Evolutionary conservation across 2,888 invertebrate genomes (phyloP).

Genomic region (Melieria picta): DNA sequence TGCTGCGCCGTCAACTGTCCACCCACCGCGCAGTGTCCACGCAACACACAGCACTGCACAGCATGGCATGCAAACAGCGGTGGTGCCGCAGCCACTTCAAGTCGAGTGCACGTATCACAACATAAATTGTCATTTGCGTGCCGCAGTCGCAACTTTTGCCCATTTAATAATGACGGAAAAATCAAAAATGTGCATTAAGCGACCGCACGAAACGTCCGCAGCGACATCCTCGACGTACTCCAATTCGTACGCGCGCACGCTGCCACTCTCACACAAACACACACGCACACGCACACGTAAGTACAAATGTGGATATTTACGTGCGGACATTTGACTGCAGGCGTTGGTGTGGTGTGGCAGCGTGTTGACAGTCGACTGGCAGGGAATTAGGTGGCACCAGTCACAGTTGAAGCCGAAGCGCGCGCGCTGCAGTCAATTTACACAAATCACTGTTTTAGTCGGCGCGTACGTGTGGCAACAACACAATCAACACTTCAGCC

Average conservation of each 20-base stretch:
- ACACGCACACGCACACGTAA: not conserved
- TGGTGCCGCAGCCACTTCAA: too few species aligned
- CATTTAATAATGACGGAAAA: constrained; percentile 40
- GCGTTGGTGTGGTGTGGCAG: not conserved
- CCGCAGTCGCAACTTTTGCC: constrained; percentile 41
- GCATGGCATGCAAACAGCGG: not conserved
- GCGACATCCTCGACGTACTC: not conserved
- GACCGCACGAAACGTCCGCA: constrained; percentile 29
- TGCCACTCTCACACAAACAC: not conserved
- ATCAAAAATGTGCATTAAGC: constrained; percentile 48
- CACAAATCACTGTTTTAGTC: not conserved
- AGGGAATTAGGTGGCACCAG: too few species aligned
- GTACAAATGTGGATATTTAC: not conserved
- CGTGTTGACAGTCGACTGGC: too few species aligned
- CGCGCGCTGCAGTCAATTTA: too few species aligned
- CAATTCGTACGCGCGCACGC: not conserved
- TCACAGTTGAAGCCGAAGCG: too few species aligned
- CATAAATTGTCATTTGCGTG: constrained; percentile 53
- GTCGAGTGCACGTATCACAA: not conserved
- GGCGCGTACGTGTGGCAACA: not conserved
- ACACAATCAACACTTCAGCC: constrained; percentile 23
- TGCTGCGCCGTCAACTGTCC: constrained; percentile 10
- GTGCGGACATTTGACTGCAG: not conserved
- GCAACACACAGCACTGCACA: not conserved
- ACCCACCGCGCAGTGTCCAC: not conserved